Conservation (phyloP, 1,140 invertebrate species). For the Solen grandis region DNA sequence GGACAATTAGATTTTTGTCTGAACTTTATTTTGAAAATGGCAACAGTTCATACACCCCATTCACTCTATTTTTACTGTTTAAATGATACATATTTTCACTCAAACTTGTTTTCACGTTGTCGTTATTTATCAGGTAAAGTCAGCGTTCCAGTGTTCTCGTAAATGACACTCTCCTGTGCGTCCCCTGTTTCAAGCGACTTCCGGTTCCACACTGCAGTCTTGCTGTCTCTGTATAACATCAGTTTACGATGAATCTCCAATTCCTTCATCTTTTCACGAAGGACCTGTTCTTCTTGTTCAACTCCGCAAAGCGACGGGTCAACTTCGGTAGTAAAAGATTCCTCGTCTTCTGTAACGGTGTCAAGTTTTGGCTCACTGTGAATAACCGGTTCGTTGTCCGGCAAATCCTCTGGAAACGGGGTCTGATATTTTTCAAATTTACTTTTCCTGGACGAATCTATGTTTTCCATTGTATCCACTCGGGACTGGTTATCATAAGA, state of each 20-base stretch:
- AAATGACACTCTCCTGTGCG: not conserved
- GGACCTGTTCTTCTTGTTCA: not conserved
- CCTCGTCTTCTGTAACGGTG: not conserved
- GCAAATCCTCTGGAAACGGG: not conserved
- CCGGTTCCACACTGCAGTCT: not conserved
- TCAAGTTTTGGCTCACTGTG: no score
- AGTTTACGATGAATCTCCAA: conserved; percentile 25
- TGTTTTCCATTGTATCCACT: not conserved
- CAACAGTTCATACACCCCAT: no score
- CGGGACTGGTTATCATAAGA: not conserved
- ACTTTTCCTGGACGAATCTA: no score
- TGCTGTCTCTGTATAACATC: conserved; percentile 35
- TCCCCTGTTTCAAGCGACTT: not conserved
- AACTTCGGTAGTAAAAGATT: not conserved
- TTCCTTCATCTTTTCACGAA: no score
- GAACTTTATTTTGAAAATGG: no score
- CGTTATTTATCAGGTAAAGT: no score
- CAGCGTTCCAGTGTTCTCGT: no score
- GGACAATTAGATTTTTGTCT: no score
- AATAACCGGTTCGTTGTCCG: not conserved
- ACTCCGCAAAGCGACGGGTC: not conserved
- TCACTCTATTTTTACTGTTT: no score
- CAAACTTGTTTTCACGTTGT: no score
- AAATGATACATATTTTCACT: no score
- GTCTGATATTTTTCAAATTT: no score